Percentiles rank a stretch among this genome's conserved stretches.
These are phyloP conservation scores for Cecidostiba fungosa DNA, from an alignment of 2,888 invertebrate species.

Conservation along the genomic window DNA sequence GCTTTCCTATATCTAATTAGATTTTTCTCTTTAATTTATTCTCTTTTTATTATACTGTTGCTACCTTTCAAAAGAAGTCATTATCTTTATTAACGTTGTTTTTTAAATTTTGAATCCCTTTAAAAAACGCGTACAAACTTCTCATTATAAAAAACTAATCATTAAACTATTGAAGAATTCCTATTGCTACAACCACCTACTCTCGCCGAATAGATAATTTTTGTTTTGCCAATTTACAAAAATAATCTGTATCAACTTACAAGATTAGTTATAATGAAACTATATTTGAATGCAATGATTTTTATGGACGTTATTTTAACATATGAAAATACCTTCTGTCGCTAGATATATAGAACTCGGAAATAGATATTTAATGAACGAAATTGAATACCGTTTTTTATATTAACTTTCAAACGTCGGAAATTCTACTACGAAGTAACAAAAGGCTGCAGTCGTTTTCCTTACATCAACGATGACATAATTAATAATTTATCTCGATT, in stretches of 20 bases:
- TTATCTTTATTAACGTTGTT: neutral
- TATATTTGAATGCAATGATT: neutral
- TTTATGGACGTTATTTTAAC: neutral
- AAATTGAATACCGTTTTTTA: too few species aligned
- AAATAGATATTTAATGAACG: too few species aligned
- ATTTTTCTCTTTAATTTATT: neutral
- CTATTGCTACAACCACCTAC: neutral
- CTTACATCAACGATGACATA: neutral
- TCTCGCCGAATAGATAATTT: neutral
- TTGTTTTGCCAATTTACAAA: conserved; percentile 3
- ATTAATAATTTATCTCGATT: neutral
- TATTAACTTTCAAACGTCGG: neutral
- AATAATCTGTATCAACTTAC: neutral
- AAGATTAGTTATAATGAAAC: neutral
- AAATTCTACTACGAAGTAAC: neutral
- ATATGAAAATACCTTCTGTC: too few species aligned
- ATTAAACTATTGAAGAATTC: neutral
- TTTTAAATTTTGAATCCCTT: conserved; percentile 4
- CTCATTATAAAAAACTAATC: conserved; percentile 25
- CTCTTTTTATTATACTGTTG: neutral
- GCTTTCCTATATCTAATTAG: neutral
- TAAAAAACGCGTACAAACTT: conserved; percentile 21
- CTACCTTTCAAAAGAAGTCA: neutral
- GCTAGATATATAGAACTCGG: too few species aligned
- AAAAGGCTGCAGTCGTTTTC: too few species aligned